phyloP scores from a whole-genome alignment of 2,797 vertebrate species.

The Chelidonichthys spinosus region DNA sequence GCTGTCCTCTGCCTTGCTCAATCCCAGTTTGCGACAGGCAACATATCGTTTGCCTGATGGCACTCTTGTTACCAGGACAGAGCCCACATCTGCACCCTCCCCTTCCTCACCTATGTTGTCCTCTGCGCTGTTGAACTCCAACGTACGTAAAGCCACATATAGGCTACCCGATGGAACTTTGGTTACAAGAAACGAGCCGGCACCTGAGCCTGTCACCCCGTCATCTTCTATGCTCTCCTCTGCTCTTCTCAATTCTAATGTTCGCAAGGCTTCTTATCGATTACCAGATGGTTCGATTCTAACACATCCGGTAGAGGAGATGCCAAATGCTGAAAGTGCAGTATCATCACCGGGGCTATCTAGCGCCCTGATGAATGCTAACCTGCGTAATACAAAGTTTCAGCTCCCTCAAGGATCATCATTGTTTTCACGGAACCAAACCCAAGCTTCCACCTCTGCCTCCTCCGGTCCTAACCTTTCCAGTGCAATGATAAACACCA shows the following conservation, averaged over 20 bases:
- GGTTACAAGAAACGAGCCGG: constrained; percentile 57
- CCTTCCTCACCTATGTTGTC: constrained; percentile 74
- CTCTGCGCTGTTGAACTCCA: constrained; percentile 76
- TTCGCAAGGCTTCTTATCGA: constrained; percentile 76
- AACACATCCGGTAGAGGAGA: constrained; percentile 45
- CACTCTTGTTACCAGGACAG: constrained; percentile 73
- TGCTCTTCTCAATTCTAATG: constrained; percentile 74
- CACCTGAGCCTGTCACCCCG: constrained; percentile 26
- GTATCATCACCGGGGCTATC: constrained; percentile 69
- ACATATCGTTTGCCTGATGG: constrained; percentile 83
- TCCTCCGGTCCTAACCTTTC: constrained; percentile 75
- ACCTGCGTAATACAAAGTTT: constrained; percentile 76
- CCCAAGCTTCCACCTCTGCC: constrained; percentile 57
- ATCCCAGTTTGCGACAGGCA: constrained; percentile 75
- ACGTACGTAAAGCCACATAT: constrained; percentile 75
- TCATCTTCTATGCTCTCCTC: constrained; percentile 70
- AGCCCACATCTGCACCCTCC: constrained; percentile 59
- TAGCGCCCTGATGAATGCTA: constrained; percentile 76
- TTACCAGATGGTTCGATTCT: constrained; percentile 78
- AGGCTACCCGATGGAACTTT: constrained; percentile 77
- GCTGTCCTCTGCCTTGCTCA: constrained; percentile 79
- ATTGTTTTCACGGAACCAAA: constrained; percentile 73
- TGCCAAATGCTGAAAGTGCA: constrained; percentile 42
- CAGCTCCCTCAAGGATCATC: constrained; percentile 80
- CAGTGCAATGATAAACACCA: constrained; percentile 79